Evolutionary conservation across 2,888 invertebrate genomes (phyloP), one percentile per base, ranked within the genome.

Genomic region (Xanthia togata): DNA sequence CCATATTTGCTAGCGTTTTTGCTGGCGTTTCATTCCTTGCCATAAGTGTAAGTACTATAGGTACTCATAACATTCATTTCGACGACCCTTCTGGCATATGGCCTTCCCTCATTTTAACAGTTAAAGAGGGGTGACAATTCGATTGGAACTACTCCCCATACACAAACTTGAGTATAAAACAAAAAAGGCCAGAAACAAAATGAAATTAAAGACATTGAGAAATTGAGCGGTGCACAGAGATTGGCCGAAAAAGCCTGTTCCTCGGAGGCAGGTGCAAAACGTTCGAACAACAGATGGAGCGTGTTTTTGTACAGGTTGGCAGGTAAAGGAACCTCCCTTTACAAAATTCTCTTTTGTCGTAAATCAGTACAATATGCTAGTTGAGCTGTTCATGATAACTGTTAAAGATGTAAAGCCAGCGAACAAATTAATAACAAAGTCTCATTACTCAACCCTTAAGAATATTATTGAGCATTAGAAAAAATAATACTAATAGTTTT

Each of bases 261-360:
- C 70, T 73, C 76, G 81, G 77, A 68, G 88, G 93, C 95, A 95
- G 95, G 95, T 95, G 95, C 93, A 92, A 90, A 91, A 85, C 83
- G 88, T 87, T 89, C 88, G 87, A 90, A 91, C 91, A 90, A 91
- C 87, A 87, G 87, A 88, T 84, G 83, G 85, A 87, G 90, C 70
- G 85, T 87, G 90, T 92, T 93, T 92, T 90, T 89, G 69, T 85
- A 50, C 68, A 69, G 47, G 73, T 77, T 77, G 78, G 83, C 92
- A 92, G 93, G 92, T 93, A 93, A 87, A 88, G 81, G 80, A 70
- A 74, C 84, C 83, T 83, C 79, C 73, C 79, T 84, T 83, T 73
- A 83, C 72, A 81, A 81, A 73, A 68, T 68, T 41, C 35, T 59
- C 59, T 76, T 76, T 73, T 71, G 60, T 62, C 41, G 50, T 72